Conservation (phyloP, 2,113 vertebrate species). For the Thamnaconus septentrionalis region DNA sequence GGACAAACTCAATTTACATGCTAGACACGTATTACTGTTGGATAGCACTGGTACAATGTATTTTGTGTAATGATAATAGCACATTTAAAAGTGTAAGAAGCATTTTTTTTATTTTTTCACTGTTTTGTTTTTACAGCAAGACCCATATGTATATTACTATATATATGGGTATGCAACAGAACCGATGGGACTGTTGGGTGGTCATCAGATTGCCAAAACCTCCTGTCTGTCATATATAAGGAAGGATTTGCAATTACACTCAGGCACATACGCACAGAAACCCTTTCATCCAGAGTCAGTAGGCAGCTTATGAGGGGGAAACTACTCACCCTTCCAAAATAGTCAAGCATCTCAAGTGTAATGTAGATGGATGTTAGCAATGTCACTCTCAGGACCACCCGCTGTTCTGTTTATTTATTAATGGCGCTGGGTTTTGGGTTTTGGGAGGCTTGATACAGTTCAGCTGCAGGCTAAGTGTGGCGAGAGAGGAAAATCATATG, state of each 20-base stretch:
- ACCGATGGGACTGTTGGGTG: too few relatives aligned
- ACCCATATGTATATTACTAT: too few relatives aligned
- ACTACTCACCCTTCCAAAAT: slow-evolving; percentile 57
- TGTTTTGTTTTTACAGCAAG: too few relatives aligned
- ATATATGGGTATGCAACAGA: too few relatives aligned
- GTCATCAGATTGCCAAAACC: too few relatives aligned
- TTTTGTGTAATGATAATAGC: too few relatives aligned
- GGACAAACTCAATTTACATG: too few relatives aligned
- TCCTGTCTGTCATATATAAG: too few relatives aligned
- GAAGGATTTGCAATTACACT: background rate
- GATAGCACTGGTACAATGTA: too few relatives aligned
- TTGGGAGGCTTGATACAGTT: slow-evolving; percentile 46
- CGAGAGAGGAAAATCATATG: background rate
- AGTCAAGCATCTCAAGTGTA: slow-evolving; percentile 38
- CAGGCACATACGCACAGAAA: slow-evolving; percentile 19
- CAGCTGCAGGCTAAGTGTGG: slow-evolving; percentile 17
- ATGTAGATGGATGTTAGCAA: slow-evolving; percentile 29
- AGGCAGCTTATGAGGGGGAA: slow-evolving; percentile 42
- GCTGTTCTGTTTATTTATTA: slow-evolving; percentile 67
- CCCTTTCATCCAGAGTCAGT: slow-evolving; percentile 26
- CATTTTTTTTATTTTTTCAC: too few relatives aligned
- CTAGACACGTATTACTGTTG: too few relatives aligned
- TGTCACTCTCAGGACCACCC: slow-evolving; percentile 41
- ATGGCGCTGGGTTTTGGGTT: slow-evolving; percentile 58
- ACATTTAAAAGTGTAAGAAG: too few relatives aligned